A percentile compares a stretch with the other conserved stretches of the same genome.
Evolutionary conservation across 2,797 vertebrate genomes (phyloP).

Genomic region (Eupleurogrammus muticus): DNA sequence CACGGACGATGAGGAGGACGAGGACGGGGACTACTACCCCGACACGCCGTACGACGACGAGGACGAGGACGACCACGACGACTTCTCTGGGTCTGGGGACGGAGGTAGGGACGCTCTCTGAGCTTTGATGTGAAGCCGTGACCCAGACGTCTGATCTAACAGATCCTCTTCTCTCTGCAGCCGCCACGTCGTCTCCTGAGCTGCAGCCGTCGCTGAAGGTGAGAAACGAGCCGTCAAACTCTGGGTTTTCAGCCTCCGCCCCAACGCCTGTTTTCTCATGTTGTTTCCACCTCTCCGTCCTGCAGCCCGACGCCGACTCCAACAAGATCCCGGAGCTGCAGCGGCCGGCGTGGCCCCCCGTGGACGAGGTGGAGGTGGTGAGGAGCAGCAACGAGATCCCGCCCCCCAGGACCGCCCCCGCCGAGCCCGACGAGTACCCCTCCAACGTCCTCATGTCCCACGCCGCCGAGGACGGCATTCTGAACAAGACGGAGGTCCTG

Average conservation of each 20-base stretch:
- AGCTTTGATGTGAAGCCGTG: too few relatives aligned
- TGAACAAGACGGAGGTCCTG: conserved; percentile 92
- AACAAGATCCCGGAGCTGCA: conserved; percentile 88
- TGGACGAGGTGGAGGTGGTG: conserved; percentile 67
- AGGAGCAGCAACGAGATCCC: conserved; percentile 84
- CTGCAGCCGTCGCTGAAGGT: conserved; percentile 57
- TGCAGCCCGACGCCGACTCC: conserved; percentile 68
- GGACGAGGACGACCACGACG: conserved; percentile 73
- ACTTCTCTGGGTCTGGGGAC: conserved; percentile 90
- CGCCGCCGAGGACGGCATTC: conserved; percentile 86
- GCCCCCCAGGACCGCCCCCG: conserved; percentile 32
- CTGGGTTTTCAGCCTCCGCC: too few relatives aligned
- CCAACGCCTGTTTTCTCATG: neutral
- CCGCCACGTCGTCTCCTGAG: neutral
- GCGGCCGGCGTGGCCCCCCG: conserved; percentile 55
- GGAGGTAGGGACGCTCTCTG: too few relatives aligned
- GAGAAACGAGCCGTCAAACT: conserved; percentile 40
- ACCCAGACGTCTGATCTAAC: too few relatives aligned
- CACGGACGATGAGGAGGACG: conserved; percentile 55
- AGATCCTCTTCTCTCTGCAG: conserved; percentile 46
- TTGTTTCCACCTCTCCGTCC: neutral
- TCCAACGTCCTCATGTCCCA: conserved; percentile 93
- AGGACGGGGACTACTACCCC: conserved; percentile 1
- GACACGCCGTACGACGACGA: conserved; percentile 51
- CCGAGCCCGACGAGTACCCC: conserved; percentile 38